Evolutionary conservation across 2,113 vertebrate species (phyloP), one percentile per base, ranked within the genome.

Genomic region (Trochalopteron elliotii): DNA sequence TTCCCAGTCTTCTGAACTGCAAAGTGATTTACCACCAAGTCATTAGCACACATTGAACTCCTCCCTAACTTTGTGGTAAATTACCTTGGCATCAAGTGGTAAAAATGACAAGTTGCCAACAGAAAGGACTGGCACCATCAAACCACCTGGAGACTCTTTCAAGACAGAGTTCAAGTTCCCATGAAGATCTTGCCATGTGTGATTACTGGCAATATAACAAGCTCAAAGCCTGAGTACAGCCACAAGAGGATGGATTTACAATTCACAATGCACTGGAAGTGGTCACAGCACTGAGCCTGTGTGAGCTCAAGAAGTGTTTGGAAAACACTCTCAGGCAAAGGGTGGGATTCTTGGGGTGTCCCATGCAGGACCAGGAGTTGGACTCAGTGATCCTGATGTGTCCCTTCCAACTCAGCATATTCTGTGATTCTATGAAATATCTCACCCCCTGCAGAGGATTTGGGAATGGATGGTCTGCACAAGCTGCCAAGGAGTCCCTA

Each of bases 31-130:
- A 61, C 33, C 64, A 45, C 28, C 33, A 52, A 60, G 23, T 49
- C 60, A 35, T 33, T 4, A 55, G 33, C 56, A 50, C 12, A 59
- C 1, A 0, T 1, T 37, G 22, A 65, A 1, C 37, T 72, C 31
- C 33, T 71, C 50, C 72, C 77, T 49, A 40, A 11, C 5, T 23
- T 25, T 15, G 2, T 1, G 11, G 12, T 37, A 28, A 53, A 69
- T 40, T 64, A 22, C 11, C 49, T 55, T 49, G 5, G 45, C 72
- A 78, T 39, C 47, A 33, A 64, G 5, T 1, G 4, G 22, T 9
- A 82, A 56, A 35, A 94, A 50, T 39, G 22, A 15, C 30, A 28
- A 60, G 37, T 21, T 2, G 1, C n/a, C 19, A 47, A 18, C 44
- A 69, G 71, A 17, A 69, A 72, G 33, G 20, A 14, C 27, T 69